Percentiles rank a stretch among this genome's conserved stretches.
These are phyloP conservation scores for Amazona ochrocephala DNA, from an alignment of 2,797 vertebrate genomes.

Conservation along the genomic window DNA sequence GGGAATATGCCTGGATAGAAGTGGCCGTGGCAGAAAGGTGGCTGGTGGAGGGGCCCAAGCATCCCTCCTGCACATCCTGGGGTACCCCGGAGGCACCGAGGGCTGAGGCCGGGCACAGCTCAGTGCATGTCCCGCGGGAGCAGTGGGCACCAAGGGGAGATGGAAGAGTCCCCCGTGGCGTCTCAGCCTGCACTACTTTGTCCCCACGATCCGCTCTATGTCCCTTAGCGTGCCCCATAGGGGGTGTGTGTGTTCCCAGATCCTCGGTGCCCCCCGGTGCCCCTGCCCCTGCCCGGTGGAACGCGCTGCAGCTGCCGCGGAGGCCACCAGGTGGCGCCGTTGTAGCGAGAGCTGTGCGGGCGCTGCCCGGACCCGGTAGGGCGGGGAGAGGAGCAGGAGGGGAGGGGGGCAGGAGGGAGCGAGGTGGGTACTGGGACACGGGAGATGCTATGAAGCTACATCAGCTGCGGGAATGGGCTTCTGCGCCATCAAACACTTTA, in stretches of 20 bases:
- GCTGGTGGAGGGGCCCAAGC: neutral
- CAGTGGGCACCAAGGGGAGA: too few species aligned
- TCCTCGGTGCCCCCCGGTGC: neutral
- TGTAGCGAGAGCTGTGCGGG: neutral
- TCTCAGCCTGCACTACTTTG: neutral
- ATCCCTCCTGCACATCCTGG: fast-evolving
- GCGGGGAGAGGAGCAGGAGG: neutral
- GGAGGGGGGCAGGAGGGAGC: neutral
- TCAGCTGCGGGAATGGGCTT: neutral
- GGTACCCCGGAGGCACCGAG: neutral
- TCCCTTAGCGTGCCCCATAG: fast-evolving
- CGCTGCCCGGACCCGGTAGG: neutral
- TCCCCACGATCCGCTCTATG: fast-evolving
- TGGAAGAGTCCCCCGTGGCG: fast-evolving
- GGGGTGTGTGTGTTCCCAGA: neutral
- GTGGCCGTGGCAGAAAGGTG: neutral
- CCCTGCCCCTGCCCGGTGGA: neutral
- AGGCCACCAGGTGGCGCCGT: conserved; percentile 34
- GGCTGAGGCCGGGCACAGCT: neutral
- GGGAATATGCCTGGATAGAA: neutral
- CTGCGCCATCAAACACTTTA: neutral
- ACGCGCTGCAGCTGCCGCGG: fast-evolving
- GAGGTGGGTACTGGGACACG: neutral
- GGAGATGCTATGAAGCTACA: neutral
- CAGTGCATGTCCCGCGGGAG: fast-evolving